Evolutionary conservation across 2,888 invertebrate genomes (phyloP).

Genomic region (Drosophila testacea): DNA sequence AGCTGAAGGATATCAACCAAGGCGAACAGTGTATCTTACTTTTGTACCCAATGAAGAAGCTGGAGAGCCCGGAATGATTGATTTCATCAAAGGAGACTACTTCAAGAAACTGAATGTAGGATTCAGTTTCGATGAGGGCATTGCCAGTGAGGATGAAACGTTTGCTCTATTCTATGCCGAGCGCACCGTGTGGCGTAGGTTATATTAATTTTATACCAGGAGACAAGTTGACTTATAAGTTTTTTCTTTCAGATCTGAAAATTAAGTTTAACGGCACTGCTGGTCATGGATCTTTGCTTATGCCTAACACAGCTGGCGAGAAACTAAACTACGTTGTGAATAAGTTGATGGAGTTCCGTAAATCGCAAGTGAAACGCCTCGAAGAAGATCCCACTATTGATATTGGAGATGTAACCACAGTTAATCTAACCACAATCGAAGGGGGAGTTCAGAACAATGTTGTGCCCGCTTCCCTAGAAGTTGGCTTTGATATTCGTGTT

Average conservation of each 20-base stretch:
- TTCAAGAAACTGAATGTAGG: slow-evolving; percentile 90
- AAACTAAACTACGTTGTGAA: slow-evolving; percentile 88
- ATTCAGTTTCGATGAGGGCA: slow-evolving; percentile 92
- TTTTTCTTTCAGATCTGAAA: slow-evolving; percentile 85
- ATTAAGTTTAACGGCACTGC: slow-evolving; percentile 89
- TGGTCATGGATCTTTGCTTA: slow-evolving; percentile 91
- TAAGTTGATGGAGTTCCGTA: slow-evolving; percentile 88
- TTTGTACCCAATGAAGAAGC: slow-evolving; percentile 89
- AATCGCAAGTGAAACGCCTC: slow-evolving; percentile 86
- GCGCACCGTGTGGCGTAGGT: slow-evolving; percentile 89
- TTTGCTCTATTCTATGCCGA: slow-evolving; percentile 88
- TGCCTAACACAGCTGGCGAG: slow-evolving; percentile 89
- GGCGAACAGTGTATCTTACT: slow-evolving; percentile 89
- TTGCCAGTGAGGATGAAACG: slow-evolving; percentile 89
- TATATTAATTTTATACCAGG: accelerated
- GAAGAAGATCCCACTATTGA: slow-evolving; percentile 83
- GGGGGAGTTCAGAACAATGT: slow-evolving; percentile 94
- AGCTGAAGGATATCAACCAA: slow-evolving; percentile 86
- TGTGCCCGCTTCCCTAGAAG: slow-evolving; percentile 90
- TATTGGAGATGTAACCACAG: slow-evolving; percentile 90
- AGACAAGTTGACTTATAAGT: not conserved
- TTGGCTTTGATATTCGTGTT: slow-evolving; percentile 88
- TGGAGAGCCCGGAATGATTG: slow-evolving; percentile 89
- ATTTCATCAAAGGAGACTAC: slow-evolving; percentile 88
- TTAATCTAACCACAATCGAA: slow-evolving; percentile 89